Base-by-base conservation (phyloP, 1,140 invertebrate species). In the Aphaenogaster floridana region DNA sequence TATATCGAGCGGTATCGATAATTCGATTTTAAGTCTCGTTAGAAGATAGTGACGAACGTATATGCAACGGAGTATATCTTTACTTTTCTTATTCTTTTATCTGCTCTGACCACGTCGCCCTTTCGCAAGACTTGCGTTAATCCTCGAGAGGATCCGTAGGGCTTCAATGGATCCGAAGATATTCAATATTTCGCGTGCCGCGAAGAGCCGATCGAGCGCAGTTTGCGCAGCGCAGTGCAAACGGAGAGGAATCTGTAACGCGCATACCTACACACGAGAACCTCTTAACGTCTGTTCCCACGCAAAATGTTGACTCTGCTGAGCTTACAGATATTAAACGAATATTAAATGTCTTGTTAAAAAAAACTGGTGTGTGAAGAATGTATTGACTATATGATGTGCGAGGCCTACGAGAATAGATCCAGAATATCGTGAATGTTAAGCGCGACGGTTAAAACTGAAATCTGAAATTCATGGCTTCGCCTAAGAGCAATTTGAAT, bases 321-420 rank as follows among this genome's bases (percentile, higher is more conserved):
- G 94, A 94, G 93, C 94, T 94, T 94, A 93, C 92, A 92, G 92
- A 94, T 94, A 94, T 93, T 92, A 93, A 92, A 94, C 91, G 89
- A 86, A 93, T 92, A 94, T 94, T 94, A 94, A 94, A 94, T 94
- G 94, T 94, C 93, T 94, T 94, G 93, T 94, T 94, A 94, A 94
- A 94, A 94, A 94, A 92, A 89, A 48, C 54, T 50, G 13, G n/a
- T 48, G 57, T 64, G 9, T 68, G 54, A 84, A 50, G 13, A 8
- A 48, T 50, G 8, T 76, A 45, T 57, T 45, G 8, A 34, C 36
- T 34, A 13, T n/a, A 2, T 34, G 13, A 45, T 2, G 28, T 28
- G 59, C 11, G 17, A 50, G 45, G 34, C 34, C 45, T 74, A 39
- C 42, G 57, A 76, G 28, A 13, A 84, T 74, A 7, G n/a, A 74